Conservation (phyloP, 2,888 invertebrate genomes). For the Drosophila meridiana region DNA sequence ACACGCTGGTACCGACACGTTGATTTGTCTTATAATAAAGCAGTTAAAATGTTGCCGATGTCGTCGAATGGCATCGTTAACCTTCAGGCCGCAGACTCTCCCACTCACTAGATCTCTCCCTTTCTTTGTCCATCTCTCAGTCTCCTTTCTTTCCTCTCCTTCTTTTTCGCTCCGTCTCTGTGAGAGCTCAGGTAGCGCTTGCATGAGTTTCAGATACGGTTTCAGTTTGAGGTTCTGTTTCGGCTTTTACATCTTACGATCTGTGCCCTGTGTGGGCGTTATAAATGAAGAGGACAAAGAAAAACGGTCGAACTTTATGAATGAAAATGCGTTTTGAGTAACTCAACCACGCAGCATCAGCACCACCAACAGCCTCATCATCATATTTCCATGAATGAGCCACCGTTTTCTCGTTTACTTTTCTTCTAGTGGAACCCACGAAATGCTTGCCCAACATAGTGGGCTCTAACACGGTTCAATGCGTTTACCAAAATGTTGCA, state of each 20-base stretch:
- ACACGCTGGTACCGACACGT: not conserved
- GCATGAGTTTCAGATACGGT: slow-evolving; percentile 4
- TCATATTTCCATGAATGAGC: slow-evolving; percentile 42
- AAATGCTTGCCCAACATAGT: not conserved
- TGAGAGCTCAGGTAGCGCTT: slow-evolving; percentile 41
- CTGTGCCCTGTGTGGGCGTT: slow-evolving; percentile 31
- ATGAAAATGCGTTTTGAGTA: slow-evolving; percentile 68
- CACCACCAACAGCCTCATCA: slow-evolving; percentile 8
- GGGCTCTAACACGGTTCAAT: slow-evolving; percentile 56
- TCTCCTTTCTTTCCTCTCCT: not conserved
- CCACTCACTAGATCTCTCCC: not conserved
- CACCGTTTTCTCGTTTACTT: slow-evolving; percentile 3
- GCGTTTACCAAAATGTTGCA: slow-evolving; percentile 41
- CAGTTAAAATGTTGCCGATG: slow-evolving; percentile 65
- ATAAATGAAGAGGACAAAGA: slow-evolving; percentile 19
- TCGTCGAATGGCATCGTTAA: slow-evolving; percentile 50
- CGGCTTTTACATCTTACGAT: slow-evolving; percentile 23
- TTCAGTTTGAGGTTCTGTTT: slow-evolving; percentile 31
- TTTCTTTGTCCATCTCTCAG: not conserved
- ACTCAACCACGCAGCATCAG: slow-evolving; percentile 22
- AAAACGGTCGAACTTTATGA: slow-evolving; percentile 67
- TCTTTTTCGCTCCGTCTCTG: not conserved
- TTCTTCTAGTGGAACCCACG: not conserved
- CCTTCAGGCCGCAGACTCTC: slow-evolving; percentile 37
- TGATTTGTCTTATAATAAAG: slow-evolving; percentile 66